Base-by-base conservation (phyloP, 2,797 vertebrate species). In the Oceanodroma leucorhoa region DNA sequence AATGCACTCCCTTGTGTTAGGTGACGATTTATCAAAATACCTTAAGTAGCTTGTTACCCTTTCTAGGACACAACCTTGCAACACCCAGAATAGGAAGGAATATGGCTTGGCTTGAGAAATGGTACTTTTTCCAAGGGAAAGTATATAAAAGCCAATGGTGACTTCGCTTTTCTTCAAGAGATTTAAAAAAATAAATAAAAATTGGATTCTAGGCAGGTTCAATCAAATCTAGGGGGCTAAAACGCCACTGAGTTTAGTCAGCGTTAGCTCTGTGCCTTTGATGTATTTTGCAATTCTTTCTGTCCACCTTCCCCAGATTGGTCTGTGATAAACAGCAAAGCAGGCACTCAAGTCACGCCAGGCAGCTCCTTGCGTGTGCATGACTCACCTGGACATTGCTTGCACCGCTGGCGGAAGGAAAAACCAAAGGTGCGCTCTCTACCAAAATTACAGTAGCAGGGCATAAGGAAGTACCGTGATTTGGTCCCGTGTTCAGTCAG, bases 341-440 rank as follows among this genome's bases (percentile, higher is more conserved):
- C 27, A 71, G 53, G 71, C 51, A 11, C 51, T 48, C 10, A 3
- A 6, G 32, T 36, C 57, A 8, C 6, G 1, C 18, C 53, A 64
- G n/a, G 14, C 34, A 80, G 36, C 26, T 38, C 22, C 50, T 16
- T 14, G 20, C 12, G 34, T 0, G 0, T 11, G 18, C 5, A 2
- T 8, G 3, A 29, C 48, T 43, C 45, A 22, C 34, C 36, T 8
- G 57, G 18, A 32, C 32, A 1, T 40, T 23, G 84, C 45, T 11
- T 50, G 10, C 36, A n/a, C 27, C 3, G 6, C 38, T 41, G 57
- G 23, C 48, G 27, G 38, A 46, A 43, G 6, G 23, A 14, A 36
- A 50, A 80, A 26, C 0, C 11, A 21, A 43, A 79, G 34, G 14
- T 46, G 41, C 0, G 1, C 32, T 21, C 45, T 64, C 45, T 53